Evolutionary conservation across 2,113 vertebrate genomes (phyloP), one percentile per base, ranked within the genome.

Genomic region (Neomonachus schauinslandi): DNA sequence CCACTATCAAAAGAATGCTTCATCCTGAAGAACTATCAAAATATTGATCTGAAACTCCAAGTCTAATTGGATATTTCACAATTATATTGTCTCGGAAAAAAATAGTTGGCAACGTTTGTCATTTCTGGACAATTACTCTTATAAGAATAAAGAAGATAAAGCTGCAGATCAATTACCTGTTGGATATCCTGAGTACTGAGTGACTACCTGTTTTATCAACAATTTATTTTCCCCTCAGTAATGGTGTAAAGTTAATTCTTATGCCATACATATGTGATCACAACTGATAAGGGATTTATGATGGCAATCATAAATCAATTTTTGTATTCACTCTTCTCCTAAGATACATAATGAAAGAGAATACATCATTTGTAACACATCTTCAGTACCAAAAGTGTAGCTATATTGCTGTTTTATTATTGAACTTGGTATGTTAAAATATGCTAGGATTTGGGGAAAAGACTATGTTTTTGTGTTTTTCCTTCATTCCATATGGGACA

Each of bases 251-350:
- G 59, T 7, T 97, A 97, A 97, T 96, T 98, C 36, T 96, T 96
- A 89, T 85, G 79, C 81, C 6, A 69, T 79, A 89, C 39, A 94
- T 15, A 83, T 94, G 55, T 91, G 91, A 98, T 96, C 72, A 69
- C 46, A 97, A 97, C 71, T 98, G 97, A 96, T 82, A 98, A 96
- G 21, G 31, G 11, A 98, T 97, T 98, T 96, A 98, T 84, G 57
- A 94, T 86, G 19, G 1, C 88, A 97, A 98, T 97, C 53, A 98
- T 97, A 98, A 98, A 98, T 98, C 86, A 77, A 67, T 97, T 97
- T 96, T 89, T 98, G 16, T 83, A 69, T 19, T 96, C 95, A 49
- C 2, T 8, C 46, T 93, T 26, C 16, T 96, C 21, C 55, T 79
- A 83, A 33, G 77, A 49, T 24, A 76, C 36, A 79, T 4, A 21